Evolutionary conservation across 2,113 vertebrate genomes (phyloP), one percentile per base, ranked within the genome.

Genomic region (Garra rufa): DNA sequence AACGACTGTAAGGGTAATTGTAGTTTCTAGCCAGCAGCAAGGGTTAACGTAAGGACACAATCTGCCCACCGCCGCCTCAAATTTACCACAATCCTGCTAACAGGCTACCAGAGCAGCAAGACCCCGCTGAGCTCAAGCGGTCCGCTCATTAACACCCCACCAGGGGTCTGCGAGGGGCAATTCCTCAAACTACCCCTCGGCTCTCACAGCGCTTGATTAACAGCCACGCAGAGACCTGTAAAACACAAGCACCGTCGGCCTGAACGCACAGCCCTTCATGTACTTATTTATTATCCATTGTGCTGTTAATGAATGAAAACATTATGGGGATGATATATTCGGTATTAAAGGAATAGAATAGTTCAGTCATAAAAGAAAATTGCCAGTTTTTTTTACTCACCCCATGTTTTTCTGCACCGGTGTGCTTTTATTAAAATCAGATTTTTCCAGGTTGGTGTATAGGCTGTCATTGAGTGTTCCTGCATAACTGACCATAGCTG

Each of bases 111-210:
- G 21, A 82, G 50, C 71, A 65, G 71, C 19, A 50, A 69, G 46
- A 69, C 83, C 83, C 59, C 24, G 61, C 83, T 43, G 83, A 77
- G 83, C 34, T 46, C 44, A 48, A 77, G 83, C 59, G 30, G 41
- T 52, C 48, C 43, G 24, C 73, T 65, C 74, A 84, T 84, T 77
- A 84, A 77, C 83, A 84, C 83, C 83, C 74, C 74, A 55, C 74
- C 74, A 55, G 73, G 74, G 13, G 74, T 77, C 44, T 84, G 81
- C 21, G 21, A 63, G 55, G 50, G 70, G 81, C 73, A 44, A 83
- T 83, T 75, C 55, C 81, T 83, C 81, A 75, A 83, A 61, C 38
- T 48, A 69, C 21, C 44, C 43, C 46, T 19, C 44, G 17, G 46
- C 75, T 76, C 34, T 24, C n/a, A 30, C 57, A 28, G 11, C 59